Percentiles rank a stretch among this genome's conserved stretches.
Conservation (phyloP, 2,797 vertebrate species). For the Gymnothorax javanicus region DNA sequence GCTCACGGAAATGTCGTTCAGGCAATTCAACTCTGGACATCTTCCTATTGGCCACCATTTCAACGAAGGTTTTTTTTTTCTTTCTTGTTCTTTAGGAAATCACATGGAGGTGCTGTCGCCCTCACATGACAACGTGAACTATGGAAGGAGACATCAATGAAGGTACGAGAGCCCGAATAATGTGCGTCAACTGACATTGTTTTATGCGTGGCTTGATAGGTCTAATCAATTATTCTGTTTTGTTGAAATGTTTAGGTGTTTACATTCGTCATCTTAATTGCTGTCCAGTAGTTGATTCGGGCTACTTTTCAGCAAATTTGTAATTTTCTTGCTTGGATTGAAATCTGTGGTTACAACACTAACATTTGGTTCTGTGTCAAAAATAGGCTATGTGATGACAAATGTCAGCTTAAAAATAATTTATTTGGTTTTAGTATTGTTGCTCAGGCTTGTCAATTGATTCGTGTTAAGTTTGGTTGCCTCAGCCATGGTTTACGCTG, state of each 20-base stretch:
- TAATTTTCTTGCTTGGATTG: neutral
- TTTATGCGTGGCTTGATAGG: neutral
- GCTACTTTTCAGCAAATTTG: slow-evolving; percentile 4
- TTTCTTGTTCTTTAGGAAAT: slow-evolving; percentile 70
- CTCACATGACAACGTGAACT: slow-evolving; percentile 75
- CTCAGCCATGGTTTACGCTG: neutral
- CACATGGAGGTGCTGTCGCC: slow-evolving; percentile 74
- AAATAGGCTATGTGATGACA: neutral
- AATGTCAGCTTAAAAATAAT: neutral
- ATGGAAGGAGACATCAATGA: slow-evolving; percentile 79
- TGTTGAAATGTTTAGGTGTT: neutral
- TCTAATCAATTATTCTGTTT: neutral
- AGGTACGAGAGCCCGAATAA: slow-evolving; percentile 56
- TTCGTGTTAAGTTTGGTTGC: neutral
- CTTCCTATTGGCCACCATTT: slow-evolving; percentile 41
- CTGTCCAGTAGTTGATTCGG: neutral
- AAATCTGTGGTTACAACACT: neutral
- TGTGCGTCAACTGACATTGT: neutral
- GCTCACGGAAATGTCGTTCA: neutral
- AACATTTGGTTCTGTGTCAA: neutral
- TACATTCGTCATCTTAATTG: slow-evolving; percentile 8
- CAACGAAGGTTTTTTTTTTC: slow-evolving; percentile 63
- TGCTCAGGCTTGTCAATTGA: neutral
- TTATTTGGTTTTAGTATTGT: neutral
- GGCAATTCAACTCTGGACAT: slow-evolving; percentile 20